Base-by-base conservation (phyloP, 1,140 invertebrate genomes). In the Drosophila suzukii region DNA sequence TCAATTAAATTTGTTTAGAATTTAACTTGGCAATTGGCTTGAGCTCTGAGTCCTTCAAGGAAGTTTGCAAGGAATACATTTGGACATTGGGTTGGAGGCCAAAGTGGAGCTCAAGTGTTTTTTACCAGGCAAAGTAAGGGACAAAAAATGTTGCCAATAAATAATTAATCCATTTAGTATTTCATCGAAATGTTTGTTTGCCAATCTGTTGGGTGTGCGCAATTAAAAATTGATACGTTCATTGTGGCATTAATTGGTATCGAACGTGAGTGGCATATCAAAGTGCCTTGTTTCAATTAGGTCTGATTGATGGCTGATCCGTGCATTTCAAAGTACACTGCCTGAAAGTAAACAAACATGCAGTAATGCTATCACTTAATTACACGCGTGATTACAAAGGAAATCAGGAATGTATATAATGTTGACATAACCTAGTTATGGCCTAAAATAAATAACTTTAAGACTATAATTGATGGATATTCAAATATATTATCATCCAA, bases 1-100 rank as follows among this genome's bases (percentile, higher is more conserved):
- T 85, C 81, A 85, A 85, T 85, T 85, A 85, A 85, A 85, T 85
- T 85, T 85, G 82, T 85, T 85, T 86, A 85, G 81, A 85, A 86
- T 85, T 85, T 81, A 84, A 85, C 81, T 85, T 85, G 74, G 74
- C 78, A 59, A 68, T 81, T 75, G 73, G 68, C 71, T 47, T 13
- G 58, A 59, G 68, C 50, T 49, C 58, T 47, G 30, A n/a, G 50
- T 57, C 49, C 73, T 67, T 58, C 60, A 54, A 12, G 47, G 36
- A 65, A 68, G 76, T 61, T 38, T 17, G 75, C 15, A 51, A 58
- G 44, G 47, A 67, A 53, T 41, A 54, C 54, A 66, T 44, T 59
- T 73, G 12, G 43, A 54, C 54, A 58, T 65, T 66, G 39, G 41
- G 24, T 39, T 32, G 43, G 6, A 41, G 43, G 17, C 43, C 43